These are phyloP conservation scores for Stictocephala bisonia DNA, from an alignment of 2,888 invertebrate species.

Conservation along the genomic window DNA sequence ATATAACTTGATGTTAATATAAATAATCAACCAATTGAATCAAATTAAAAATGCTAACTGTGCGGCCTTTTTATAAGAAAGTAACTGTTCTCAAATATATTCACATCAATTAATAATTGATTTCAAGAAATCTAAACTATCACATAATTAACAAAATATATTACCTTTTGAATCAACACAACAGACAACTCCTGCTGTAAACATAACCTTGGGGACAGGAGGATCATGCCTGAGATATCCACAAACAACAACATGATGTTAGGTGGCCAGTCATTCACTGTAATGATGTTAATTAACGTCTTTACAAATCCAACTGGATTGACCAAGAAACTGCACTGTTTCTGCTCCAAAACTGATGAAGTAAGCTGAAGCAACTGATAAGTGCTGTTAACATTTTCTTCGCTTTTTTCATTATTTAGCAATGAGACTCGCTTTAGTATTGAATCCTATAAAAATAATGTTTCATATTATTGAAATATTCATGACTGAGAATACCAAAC, in stretches of 20 bases:
- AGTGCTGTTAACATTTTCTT: conserved; percentile 55
- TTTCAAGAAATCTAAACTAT: too few species aligned
- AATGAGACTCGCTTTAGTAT: neutral
- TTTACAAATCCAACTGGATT: conserved; percentile 72
- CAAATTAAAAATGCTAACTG: too few species aligned
- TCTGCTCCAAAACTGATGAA: conserved; percentile 72
- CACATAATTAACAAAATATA: too few species aligned
- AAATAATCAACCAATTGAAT: too few species aligned
- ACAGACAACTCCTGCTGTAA: conserved; percentile 80
- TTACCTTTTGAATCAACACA: conserved; percentile 72
- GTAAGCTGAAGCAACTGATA: conserved; percentile 70
- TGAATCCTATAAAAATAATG: too few species aligned
- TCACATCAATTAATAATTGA: too few species aligned
- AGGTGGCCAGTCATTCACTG: conserved; percentile 10
- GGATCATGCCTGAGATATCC: conserved; percentile 60
- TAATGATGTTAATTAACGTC: conserved; percentile 63
- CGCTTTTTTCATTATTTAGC: conserved; percentile 56
- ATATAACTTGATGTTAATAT: too few species aligned
- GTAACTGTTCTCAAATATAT: too few species aligned
- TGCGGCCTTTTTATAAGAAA: too few species aligned
- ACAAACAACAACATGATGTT: conserved; percentile 49
- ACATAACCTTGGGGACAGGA: conserved; percentile 69
- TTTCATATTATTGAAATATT: too few species aligned
- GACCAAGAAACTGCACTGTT: conserved; percentile 72
- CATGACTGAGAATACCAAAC: too few species aligned